phyloP scores from a whole-genome alignment of 2,888 invertebrate genomes.

The Tupiocoris notatus region DNA sequence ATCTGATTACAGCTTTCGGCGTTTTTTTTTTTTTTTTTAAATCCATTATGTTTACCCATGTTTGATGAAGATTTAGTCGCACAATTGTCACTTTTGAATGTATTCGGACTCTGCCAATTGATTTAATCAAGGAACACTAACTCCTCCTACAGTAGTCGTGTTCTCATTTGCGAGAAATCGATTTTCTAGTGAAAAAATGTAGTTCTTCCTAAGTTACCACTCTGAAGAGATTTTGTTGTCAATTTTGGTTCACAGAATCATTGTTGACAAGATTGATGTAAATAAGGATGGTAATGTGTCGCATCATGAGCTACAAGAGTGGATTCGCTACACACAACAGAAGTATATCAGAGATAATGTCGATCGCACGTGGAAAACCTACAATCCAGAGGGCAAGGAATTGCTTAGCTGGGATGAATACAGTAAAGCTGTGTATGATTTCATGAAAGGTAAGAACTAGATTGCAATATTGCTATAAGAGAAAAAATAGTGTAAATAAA shows the following conservation, averaged over 20 bases:
- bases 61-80: too few relatives aligned
- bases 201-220: not conserved
- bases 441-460: conserved; percentile 73
- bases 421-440: conserved; percentile 81
- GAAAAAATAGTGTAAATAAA: too few relatives aligned
- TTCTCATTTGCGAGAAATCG: not conserved
- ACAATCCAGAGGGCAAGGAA: conserved; percentile 75
- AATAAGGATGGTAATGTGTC: conserved; percentile 80
- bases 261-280: conserved; percentile 90
- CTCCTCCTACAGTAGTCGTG: not conserved
- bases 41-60: too few relatives aligned
- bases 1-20: too few relatives aligned
- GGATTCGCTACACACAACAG: conserved; percentile 93
- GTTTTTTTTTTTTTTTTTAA: too few relatives aligned
- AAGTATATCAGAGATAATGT: conserved; percentile 87
- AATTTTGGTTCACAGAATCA: conserved; percentile 64
- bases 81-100: too few relatives aligned
- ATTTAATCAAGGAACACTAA: too few relatives aligned
- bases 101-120: too few relatives aligned
- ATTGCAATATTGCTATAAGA: too few relatives aligned
- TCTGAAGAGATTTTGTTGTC: not conserved
- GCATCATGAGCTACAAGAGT: conserved; percentile 86
- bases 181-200: not conserved
- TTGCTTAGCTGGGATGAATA: conserved; percentile 80
- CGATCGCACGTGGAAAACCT: conserved; percentile 87